Percentiles rank a stretch among this genome's conserved stretches.
Conservation (phyloP, 2,888 invertebrate genomes). For the Drosophila parthenogenetica region DNA sequence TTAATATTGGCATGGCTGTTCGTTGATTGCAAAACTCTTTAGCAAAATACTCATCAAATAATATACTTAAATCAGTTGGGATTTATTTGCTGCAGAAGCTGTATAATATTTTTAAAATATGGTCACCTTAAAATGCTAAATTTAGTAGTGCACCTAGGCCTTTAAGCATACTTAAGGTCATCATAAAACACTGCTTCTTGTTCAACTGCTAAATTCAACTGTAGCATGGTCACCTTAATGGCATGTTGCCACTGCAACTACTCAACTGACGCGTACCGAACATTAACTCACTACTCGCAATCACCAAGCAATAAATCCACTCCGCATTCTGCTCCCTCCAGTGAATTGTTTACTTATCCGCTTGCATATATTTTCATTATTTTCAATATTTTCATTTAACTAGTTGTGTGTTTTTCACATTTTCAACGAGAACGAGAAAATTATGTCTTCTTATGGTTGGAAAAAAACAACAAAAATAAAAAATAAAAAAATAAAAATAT, state of each 20-base stretch:
- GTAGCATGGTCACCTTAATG: conserved; percentile 1
- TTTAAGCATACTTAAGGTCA: too few relatives aligned
- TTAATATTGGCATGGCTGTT: too few relatives aligned
- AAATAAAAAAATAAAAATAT: conserved; percentile 10
- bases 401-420: conserved; percentile 35
- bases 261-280: conserved; percentile 6
- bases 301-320: conserved; percentile 69
- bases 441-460: conserved; percentile 50
- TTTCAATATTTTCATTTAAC: conserved; percentile 61
- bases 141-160: too few relatives aligned
- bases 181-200: too few relatives aligned
- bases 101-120: not conserved
- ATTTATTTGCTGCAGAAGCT: too few relatives aligned
- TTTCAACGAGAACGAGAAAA: conserved; percentile 20
- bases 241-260: not conserved
- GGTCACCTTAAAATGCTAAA: not conserved
- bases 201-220: not conserved
- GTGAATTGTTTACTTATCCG: conserved; percentile 29
- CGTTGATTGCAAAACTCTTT: too few relatives aligned
- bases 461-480: not conserved
- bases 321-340: conserved; percentile 6
- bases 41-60: too few relatives aligned
- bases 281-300: conserved; percentile 54
- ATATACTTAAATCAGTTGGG: too few relatives aligned
- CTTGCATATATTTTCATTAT: conserved; percentile 54